Conservation (phyloP, 35 echinoderm and acorn worm species). For the Ophiothrix spiculata region DNA sequence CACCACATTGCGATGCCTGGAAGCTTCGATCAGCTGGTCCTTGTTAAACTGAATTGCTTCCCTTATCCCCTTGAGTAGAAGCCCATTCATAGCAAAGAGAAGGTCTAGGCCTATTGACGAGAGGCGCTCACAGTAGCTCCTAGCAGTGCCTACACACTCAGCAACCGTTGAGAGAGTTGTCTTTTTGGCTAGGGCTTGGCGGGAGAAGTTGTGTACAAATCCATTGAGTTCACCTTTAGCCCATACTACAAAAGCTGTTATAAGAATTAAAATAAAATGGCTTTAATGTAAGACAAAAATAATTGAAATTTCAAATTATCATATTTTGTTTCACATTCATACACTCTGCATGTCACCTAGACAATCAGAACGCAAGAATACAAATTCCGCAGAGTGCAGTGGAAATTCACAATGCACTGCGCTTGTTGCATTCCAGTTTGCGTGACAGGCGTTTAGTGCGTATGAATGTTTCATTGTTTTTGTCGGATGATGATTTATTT, state of each 20-base stretch:
- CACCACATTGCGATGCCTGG: constrained; percentile 87
- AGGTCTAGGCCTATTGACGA: constrained; percentile 85
- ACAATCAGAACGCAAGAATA: no score
- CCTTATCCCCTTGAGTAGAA: constrained; percentile 74
- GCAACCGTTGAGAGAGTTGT: constrained; percentile 76
- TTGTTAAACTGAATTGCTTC: constrained; percentile 88
- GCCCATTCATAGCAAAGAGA: constrained; percentile 76
- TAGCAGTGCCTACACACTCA: constrained; percentile 86
- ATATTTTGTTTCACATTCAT: no score
- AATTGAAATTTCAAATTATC: no score
- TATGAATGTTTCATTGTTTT: no score
- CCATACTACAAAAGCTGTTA: constrained; percentile 96
- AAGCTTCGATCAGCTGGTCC: constrained; percentile 96
- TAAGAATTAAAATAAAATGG: no score
- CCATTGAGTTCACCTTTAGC: constrained; percentile 77
- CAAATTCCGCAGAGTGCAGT: no score
- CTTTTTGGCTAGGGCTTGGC: constrained; percentile 93
- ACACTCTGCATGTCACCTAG: no score
- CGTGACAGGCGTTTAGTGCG: no score
- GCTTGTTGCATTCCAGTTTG: no score
- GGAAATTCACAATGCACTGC: no score
- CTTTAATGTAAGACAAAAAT: no score
- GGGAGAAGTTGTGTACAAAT: constrained; percentile 82
- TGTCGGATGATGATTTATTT: no score
- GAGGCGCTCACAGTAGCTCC: constrained; percentile 63